These are phyloP conservation scores for Pseudomyrmex gracilis DNA, from an alignment of 1,140 invertebrate genomes.

Conservation along the genomic window DNA sequence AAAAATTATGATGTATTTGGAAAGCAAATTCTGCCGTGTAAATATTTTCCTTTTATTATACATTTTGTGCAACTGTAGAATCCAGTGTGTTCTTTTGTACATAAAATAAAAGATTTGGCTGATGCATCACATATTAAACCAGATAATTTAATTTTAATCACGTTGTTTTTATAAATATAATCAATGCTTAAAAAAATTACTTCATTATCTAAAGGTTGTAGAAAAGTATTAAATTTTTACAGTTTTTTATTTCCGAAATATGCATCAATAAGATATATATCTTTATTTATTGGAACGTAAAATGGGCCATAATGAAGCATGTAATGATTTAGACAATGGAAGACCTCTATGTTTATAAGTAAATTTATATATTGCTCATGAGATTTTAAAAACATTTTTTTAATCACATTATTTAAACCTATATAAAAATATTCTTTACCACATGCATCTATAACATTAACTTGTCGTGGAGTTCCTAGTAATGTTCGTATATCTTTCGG, in stretches of 20 bases:
- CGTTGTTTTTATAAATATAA: not conserved
- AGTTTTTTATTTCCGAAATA: too few species aligned
- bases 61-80: slow-evolving; percentile 1
- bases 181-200: too few species aligned
- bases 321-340: slow-evolving; percentile 4
- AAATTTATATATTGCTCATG: not conserved
- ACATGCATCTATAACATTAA: slow-evolving; percentile 9
- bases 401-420: not conserved
- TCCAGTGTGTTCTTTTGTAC: not conserved
- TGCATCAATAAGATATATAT: too few species aligned
- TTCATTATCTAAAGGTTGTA: too few species aligned
- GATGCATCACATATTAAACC: not conserved
- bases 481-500: not conserved
- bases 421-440: slow-evolving; percentile 15
- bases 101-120: slow-evolving; percentile 7
- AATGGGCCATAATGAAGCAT: slow-evolving; percentile 27
- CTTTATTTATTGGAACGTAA: not conserved
- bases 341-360: not conserved
- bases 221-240: too few species aligned
- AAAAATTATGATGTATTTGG: not conserved
- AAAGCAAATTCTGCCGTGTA: slow-evolving; percentile 1
- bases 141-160: slow-evolving; percentile 5
- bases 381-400: slow-evolving; percentile 4
- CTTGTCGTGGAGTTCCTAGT: slow-evolving; percentile 6
- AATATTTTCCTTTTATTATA: not conserved